These are phyloP conservation scores for Sebastolobus altivelis DNA, from an alignment of 2,797 vertebrate species.

Conservation along the genomic window DNA sequence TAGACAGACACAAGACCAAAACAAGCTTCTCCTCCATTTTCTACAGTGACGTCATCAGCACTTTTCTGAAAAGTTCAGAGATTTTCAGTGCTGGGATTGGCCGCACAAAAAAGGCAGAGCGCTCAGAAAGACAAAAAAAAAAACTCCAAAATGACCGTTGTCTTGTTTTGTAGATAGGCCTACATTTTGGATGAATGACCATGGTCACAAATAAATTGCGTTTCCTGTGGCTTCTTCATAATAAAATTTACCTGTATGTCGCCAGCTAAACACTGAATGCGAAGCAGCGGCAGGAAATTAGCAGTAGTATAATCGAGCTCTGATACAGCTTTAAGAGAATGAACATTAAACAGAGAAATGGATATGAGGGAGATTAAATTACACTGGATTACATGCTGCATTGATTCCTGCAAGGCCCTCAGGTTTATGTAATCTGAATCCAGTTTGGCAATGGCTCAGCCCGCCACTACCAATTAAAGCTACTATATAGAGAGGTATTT, in stretches of 20 bases:
- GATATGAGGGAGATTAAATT: neutral
- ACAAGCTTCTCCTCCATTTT: no score
- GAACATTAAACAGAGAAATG: neutral
- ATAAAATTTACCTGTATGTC: neutral
- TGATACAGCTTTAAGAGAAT: neutral
- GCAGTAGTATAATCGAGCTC: neutral
- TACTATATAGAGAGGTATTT: neutral
- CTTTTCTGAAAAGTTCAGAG: no score
- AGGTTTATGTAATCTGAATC: neutral
- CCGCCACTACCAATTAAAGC: neutral
- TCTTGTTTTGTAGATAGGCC: neutral
- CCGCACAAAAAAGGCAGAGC: no score
- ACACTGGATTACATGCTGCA: neutral
- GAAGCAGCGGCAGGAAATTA: neutral
- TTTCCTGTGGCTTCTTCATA: neutral
- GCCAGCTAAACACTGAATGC: neutral
- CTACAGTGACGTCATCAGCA: no score
- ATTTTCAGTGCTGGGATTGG: no score
- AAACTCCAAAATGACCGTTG: neutral
- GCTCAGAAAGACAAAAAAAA: neutral
- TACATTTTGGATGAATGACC: neutral
- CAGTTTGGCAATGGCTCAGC: neutral
- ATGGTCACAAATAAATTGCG: neutral
- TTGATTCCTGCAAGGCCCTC: neutral
- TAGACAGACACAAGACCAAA: no score